phyloP scores from a whole-genome alignment of 2,113 vertebrate species.

The Oxyruncus cristatus region DNA sequence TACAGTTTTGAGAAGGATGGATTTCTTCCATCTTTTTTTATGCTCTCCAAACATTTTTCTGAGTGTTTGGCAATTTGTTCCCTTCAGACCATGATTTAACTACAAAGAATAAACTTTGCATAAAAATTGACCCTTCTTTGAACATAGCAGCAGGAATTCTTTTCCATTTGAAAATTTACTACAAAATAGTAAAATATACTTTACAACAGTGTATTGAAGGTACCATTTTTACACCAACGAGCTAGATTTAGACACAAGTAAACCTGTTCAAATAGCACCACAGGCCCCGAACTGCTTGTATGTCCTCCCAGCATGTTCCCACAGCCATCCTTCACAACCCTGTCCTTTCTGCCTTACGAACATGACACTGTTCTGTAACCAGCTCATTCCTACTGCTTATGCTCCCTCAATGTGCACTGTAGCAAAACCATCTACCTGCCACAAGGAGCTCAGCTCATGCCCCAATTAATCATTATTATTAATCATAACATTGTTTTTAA shows the following conservation, averaged over 20 bases:
- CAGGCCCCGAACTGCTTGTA: not conserved
- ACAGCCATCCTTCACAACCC: not conserved
- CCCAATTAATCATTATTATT: not conserved
- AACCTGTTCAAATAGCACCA: not conserved
- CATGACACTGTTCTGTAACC: not conserved
- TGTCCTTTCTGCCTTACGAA: not conserved
- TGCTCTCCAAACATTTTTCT: not conserved
- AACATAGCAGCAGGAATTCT: not conserved
- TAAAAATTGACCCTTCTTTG: not conserved
- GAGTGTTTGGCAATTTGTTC: not conserved
- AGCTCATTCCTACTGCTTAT: not conserved
- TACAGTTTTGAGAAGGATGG: not conserved
- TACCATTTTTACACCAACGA: not conserved
- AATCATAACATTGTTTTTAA: not conserved
- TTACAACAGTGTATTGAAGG: not conserved
- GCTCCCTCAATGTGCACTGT: rapidly evolving
- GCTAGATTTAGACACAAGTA: not conserved
- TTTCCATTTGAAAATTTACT: not conserved
- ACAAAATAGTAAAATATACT: not conserved
- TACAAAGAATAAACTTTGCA: not conserved
- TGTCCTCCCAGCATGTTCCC: not conserved
- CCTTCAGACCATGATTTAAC: not conserved
- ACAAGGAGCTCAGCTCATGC: not conserved
- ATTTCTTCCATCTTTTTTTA: not conserved
- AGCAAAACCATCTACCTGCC: not conserved